These are phyloP conservation scores for Excalfactoria chinensis DNA, from an alignment of 2,113 vertebrate genomes.

Conservation along the genomic window DNA sequence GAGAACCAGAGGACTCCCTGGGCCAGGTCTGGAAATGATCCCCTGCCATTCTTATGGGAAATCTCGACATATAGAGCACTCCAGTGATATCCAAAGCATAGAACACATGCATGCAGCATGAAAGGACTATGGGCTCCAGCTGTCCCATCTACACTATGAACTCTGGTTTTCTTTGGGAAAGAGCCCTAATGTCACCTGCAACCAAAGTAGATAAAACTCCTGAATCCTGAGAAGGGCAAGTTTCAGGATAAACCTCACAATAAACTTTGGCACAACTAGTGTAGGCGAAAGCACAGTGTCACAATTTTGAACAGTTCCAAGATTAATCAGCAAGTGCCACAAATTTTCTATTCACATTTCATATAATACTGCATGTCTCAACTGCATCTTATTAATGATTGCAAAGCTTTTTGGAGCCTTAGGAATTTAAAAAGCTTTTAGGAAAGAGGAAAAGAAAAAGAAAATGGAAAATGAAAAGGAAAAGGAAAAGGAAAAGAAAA, in stretches of 20 bases:
- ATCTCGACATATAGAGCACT: background rate
- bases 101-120: accelerated
- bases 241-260: background rate
- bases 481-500: too few species aligned
- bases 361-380: background rate
- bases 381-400: background rate
- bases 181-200: background rate
- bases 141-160: background rate
- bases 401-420: background rate
- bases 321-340: background rate
- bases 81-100: background rate
- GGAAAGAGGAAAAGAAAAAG: accelerated
- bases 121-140: background rate
- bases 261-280: background rate
- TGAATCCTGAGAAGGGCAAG: background rate
- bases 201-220: background rate
- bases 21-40: background rate
- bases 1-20: background rate
- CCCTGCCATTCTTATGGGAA: background rate
- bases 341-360: background rate
- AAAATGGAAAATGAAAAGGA: accelerated
- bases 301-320: background rate
- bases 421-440: background rate
- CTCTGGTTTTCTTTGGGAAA: background rate
- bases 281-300: background rate